Evolutionary conservation across 2,113 vertebrate genomes (phyloP).

Genomic region (mouse (Mus musculus)): GRCm39 chr3:108203001-108203500

Average conservation of each 20-base stretch:
- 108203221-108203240: not conserved
- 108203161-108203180: conserved; percentile 3
- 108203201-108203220: conserved; percentile 43
- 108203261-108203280: not conserved
- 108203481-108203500: not conserved
- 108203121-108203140: conserved; percentile 33
- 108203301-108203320: not conserved
- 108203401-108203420: not conserved
- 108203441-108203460: conserved; percentile 9
- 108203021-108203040: conserved; percentile 14
- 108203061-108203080: conserved; percentile 1
- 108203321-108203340: not conserved
- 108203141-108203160: conserved; percentile 20
- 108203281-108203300: not conserved
- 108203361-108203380: not conserved
- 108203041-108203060: no score
- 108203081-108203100: conserved; percentile 38
- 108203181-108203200: not conserved
- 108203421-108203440: not conserved
- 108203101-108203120: not conserved
- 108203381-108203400: not conserved
- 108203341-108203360: not conserved
- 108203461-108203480: not conserved
- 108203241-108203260: conserved; percentile 27
- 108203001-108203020: conserved; percentile 42